Base-by-base conservation (phyloP, 2,113 vertebrate species). In the Catharus bicknelli region DNA sequence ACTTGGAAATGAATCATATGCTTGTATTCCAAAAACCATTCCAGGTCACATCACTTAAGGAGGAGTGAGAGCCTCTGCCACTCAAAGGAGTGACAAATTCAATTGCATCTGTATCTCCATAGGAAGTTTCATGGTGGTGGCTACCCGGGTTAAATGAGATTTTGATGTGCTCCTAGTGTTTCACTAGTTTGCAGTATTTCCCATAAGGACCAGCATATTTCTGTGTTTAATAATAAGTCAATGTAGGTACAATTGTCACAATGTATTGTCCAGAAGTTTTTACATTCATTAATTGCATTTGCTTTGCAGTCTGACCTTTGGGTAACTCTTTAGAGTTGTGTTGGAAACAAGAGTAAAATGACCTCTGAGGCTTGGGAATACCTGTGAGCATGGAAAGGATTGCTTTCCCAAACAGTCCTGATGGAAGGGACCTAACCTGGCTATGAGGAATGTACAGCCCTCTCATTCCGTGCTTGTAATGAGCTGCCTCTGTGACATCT, bases 41-140 rank as follows among this genome's bases (percentile, higher is more conserved):
- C 38, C 23, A 81, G 86, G 86, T 91, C 81, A 94, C 8, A 43
- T 82, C 80, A 32, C 38, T 82, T 29, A 81, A 90, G 58, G 72
- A 57, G 58, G 72, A 88, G 53, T 51, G 79, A 54, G 86, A 91
- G 38, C 68, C n/a, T 51, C 25, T 87, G 64, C 47, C 59, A 38
- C 83, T 90, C 58, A 86, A 62, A 95, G 66, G 40, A 78, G 87
- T 80, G 83, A 94, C 69, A 90, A 85, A 89, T 93, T 83, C 74
- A 94, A 30, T 87, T 78, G 42, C 62, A 48, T 74, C 63, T 87
- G 2, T 50, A 14, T 68, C 67, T 92, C 95, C 55, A 64, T 4
- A 10, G 40, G 51, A 36, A 95, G 50, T 42, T 29, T 69, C 53
- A 15, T 42, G 91, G 64, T 88, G 36, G 43, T 85, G 90, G 47